phyloP scores from a whole-genome alignment of 2,888 invertebrate species.

The Leucoma salicis region DNA sequence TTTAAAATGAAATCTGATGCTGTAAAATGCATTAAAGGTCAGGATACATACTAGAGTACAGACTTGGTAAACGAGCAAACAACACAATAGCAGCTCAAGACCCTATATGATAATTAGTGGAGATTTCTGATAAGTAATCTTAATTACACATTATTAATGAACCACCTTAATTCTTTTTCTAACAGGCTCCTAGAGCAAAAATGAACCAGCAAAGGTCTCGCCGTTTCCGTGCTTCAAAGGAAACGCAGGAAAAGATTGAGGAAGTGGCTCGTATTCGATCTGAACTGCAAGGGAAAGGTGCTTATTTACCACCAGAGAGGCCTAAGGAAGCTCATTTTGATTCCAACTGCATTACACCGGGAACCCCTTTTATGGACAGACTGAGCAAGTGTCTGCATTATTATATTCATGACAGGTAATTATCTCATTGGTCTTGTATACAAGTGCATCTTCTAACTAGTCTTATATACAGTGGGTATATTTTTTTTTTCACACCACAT shows the following conservation, averaged over 20 bases:
- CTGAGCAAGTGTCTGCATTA: conserved; percentile 92
- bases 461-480: too few species aligned
- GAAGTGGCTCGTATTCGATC: conserved; percentile 91
- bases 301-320: conserved; percentile 91
- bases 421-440: too few species aligned
- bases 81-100: too few species aligned
- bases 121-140: background rate
- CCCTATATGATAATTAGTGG: too few species aligned
- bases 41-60: too few species aligned
- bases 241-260: conserved; percentile 92
- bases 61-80: too few species aligned
- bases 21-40: too few species aligned
- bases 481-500: too few species aligned
- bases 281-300: conserved; percentile 88
- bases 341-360: conserved; percentile 99
- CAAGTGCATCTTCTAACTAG: too few species aligned
- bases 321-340: conserved; percentile 97
- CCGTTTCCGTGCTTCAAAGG: conserved; percentile 98
- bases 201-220: conserved; percentile 99
- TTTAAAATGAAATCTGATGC: too few species aligned
- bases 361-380: conserved; percentile 98
- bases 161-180: background rate
- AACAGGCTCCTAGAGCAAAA: conserved; percentile 96
- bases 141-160: background rate
- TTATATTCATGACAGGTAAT: conserved; percentile 90